phyloP scores from a whole-genome alignment of 2,797 vertebrate species.

The Mionectes olivaceus region DNA sequence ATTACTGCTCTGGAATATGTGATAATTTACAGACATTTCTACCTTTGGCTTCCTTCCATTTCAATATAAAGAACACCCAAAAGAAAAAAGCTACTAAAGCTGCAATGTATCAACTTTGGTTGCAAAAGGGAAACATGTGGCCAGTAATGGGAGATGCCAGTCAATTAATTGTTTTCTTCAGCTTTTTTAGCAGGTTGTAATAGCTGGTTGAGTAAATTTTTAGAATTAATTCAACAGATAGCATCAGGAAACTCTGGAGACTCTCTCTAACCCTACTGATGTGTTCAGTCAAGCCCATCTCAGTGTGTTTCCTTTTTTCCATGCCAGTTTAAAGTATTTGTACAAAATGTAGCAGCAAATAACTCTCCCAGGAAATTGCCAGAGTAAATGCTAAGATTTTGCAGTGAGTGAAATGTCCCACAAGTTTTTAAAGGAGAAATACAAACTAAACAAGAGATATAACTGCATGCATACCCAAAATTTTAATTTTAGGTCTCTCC shows the following conservation, averaged over 20 bases:
- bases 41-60: slow-evolving; percentile 8
- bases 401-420: background rate
- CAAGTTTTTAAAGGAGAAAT: background rate
- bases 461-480: accelerated
- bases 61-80: slow-evolving; percentile 17
- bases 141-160: background rate
- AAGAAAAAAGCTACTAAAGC: background rate
- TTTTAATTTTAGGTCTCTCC: background rate
- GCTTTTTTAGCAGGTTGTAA: slow-evolving; percentile 9
- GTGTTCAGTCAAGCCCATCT: background rate
- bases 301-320: background rate
- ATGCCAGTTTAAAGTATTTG: background rate
- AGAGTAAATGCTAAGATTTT: background rate
- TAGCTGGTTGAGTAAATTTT: slow-evolving; percentile 3
- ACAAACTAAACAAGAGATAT: background rate
- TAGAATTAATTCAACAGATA: background rate
- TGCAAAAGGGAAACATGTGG: background rate
- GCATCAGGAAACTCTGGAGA: background rate
- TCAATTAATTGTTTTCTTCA: slow-evolving; percentile 29
- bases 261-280: background rate
- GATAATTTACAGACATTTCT: slow-evolving; percentile 23
- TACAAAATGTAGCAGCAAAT: background rate
- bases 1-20: background rate
- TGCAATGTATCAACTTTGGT: background rate
- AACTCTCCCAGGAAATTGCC: background rate